A percentile compares a stretch with the other conserved stretches of the same genome.
Conservation (phyloP, 2,888 invertebrate genomes). For the Drosophila melanosoma region DNA sequence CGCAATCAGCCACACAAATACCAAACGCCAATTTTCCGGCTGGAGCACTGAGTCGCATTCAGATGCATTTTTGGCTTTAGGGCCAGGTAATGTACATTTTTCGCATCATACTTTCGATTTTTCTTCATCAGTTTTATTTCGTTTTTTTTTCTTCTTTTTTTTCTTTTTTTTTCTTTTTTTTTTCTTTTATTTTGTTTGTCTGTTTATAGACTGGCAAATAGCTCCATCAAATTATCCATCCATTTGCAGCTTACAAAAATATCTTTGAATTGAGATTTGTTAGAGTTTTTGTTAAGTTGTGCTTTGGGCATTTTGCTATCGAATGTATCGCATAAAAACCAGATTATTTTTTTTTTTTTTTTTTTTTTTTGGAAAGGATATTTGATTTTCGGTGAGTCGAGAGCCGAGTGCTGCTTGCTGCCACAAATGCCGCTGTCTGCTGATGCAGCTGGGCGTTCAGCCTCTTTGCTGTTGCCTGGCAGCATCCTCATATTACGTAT, state of each 20-base stretch:
- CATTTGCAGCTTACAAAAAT: not conserved
- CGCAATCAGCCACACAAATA: slow-evolving; percentile 58
- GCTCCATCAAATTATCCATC: not conserved
- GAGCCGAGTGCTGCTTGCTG: not conserved
- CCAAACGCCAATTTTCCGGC: slow-evolving; percentile 51
- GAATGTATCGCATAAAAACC: not conserved
- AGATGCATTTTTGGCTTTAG: slow-evolving; percentile 54
- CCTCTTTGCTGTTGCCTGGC: slow-evolving; percentile 25
- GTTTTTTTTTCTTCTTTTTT: not conserved
- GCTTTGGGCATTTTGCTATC: not conserved
- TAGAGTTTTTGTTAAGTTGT: not conserved
- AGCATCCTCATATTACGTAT: not conserved
- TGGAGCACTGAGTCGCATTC: slow-evolving; percentile 36
- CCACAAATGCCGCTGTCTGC: slow-evolving; percentile 2
- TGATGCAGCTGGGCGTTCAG: slow-evolving; percentile 12
- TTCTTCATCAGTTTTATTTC: not conserved
- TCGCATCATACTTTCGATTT: not conserved
- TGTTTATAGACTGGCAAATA: not conserved
- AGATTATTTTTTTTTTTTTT: not conserved
- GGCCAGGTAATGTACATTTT: slow-evolving; percentile 41
- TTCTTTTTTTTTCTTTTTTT: no score
- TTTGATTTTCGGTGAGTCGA: not conserved
- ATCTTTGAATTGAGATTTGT: not conserved
- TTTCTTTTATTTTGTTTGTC: no score
- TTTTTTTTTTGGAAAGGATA: not conserved